Percentiles rank a stretch among this genome's conserved stretches.
Conservation (phyloP, 2,797 vertebrate genomes). For the Phrynocephalus forsythii region DNA sequence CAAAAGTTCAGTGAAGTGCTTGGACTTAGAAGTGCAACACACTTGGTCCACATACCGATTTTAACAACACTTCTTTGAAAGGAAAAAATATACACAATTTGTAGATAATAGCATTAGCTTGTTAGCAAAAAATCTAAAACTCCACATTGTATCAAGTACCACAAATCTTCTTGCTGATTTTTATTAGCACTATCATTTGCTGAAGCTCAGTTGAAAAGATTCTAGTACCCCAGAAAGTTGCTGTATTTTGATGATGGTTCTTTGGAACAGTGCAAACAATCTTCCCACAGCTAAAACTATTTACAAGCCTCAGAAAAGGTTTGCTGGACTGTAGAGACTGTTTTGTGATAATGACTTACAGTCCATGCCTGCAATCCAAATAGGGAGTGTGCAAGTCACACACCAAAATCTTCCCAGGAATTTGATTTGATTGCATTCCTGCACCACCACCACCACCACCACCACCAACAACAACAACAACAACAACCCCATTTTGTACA, state of each 20-base stretch:
- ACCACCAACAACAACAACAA: background rate
- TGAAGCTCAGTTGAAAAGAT: background rate
- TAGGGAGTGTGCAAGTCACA: background rate
- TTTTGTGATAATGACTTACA: background rate
- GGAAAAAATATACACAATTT: background rate
- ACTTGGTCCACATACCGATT: too few species aligned
- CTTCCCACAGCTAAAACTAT: background rate
- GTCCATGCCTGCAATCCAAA: background rate
- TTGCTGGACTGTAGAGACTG: background rate
- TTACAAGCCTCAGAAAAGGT: background rate
- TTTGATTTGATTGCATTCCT: background rate
- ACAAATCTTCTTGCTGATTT: background rate
- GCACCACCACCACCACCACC: background rate
- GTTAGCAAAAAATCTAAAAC: background rate
- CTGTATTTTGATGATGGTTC: background rate
- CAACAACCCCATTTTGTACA: too few species aligned
- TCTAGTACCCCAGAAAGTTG: background rate
- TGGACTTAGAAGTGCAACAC: background rate
- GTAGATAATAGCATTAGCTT: background rate
- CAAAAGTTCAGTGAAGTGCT: background rate
- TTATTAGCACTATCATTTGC: constrained; percentile 16
- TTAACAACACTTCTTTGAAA: background rate
- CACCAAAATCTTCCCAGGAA: background rate
- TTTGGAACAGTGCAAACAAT: background rate
- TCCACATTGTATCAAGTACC: rapidly evolving